A percentile compares a stretch with the other conserved stretches of the same genome.
Evolutionary conservation across 2,113 vertebrate genomes (phyloP).

Genomic region (Salvelinus alpinus): DNA sequence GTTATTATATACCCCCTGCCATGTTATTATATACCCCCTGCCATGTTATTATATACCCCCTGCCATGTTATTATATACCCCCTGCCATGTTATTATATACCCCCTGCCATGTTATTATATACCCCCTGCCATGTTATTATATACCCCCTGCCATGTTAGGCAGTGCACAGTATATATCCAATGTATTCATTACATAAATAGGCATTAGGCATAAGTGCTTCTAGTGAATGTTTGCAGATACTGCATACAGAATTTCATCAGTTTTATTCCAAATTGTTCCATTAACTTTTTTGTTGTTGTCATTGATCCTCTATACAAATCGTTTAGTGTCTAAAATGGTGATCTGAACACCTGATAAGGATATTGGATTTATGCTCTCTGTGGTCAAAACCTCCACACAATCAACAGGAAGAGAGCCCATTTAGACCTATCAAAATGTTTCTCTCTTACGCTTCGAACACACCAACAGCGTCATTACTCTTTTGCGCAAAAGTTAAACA

Average conservation of each 20-base stretch:
- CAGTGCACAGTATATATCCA: slow-evolving; percentile 25
- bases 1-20: too few species aligned
- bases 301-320: not conserved
- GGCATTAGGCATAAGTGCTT: not conserved
- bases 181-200: slow-evolving; percentile 36
- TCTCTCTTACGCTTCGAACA: too few species aligned
- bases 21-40: slow-evolving; percentile 44
- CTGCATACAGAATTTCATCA: not conserved
- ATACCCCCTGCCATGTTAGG: not conserved
- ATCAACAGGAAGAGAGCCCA: not conserved
- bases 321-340: not conserved
- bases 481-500: too few species aligned
- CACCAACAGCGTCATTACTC: too few species aligned
- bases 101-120: slow-evolving; percentile 31
- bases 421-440: too few species aligned
- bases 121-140: slow-evolving; percentile 24
- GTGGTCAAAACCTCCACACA: not conserved
- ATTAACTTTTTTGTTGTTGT: slow-evolving; percentile 3
- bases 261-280: not conserved
- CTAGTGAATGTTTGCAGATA: not conserved
- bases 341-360: not conserved
- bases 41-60: not conserved
- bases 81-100: slow-evolving; percentile 12
- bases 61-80: slow-evolving; percentile 36
- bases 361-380: not conserved